Evolutionary conservation across 2,888 invertebrate species (phyloP).

Genomic region (Diarsia brunnea): DNA sequence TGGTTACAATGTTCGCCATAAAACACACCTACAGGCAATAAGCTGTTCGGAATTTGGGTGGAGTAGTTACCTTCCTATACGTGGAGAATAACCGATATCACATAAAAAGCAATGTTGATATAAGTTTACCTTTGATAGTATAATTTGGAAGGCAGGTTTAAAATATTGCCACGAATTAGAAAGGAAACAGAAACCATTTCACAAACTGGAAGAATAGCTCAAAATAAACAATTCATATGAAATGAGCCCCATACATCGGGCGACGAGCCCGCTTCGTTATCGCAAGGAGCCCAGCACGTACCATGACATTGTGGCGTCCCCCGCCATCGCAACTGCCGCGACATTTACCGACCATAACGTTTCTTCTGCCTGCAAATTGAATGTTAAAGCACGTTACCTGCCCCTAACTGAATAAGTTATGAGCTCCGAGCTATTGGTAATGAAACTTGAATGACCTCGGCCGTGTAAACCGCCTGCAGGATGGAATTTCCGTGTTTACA

Average conservation of each 20-base stretch:
- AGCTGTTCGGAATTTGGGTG: constrained; percentile 56
- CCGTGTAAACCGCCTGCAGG: constrained; percentile 80
- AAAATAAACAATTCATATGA: constrained; percentile 11
- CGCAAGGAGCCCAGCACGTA: constrained; percentile 42
- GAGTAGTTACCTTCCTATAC: constrained; percentile 46
- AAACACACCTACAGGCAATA: constrained; percentile 54
- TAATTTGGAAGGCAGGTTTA: not conserved
- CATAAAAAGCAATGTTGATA: not conserved
- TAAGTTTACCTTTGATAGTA: not conserved
- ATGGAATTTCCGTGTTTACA: constrained; percentile 85
- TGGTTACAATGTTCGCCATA: constrained; percentile 68
- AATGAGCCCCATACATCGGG: constrained; percentile 9
- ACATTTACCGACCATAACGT: constrained; percentile 78
- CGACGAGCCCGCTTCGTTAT: constrained; percentile 34
- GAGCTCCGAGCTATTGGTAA: constrained; percentile 87
- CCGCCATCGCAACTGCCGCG: constrained; percentile 43
- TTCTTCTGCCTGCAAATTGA: constrained; percentile 87
- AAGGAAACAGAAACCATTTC: not conserved
- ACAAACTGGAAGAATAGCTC: not conserved
- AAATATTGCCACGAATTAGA: not conserved
- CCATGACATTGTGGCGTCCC: constrained; percentile 56
- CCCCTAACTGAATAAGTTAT: constrained; percentile 89
- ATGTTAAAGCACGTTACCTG: constrained; percentile 88
- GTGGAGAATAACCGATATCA: constrained; percentile 2
- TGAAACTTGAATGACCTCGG: constrained; percentile 88